phyloP scores from a whole-genome alignment of 1,140 invertebrate species.

The Hylaeus volcanicus region DNA sequence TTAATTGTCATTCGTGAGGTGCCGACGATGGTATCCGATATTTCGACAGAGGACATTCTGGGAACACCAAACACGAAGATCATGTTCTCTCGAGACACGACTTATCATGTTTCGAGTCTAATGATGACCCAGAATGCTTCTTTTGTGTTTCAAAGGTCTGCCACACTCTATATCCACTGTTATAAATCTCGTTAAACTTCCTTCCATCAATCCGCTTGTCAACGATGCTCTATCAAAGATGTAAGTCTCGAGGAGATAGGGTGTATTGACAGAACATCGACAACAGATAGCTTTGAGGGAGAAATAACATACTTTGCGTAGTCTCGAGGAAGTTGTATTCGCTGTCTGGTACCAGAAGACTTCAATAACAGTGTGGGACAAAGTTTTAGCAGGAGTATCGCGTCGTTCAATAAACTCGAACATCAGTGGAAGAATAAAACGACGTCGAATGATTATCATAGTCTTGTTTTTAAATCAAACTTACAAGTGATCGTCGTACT shows the following conservation, averaged over 20 bases:
- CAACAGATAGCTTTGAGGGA: neutral
- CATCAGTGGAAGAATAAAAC: neutral
- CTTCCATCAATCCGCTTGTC: neutral
- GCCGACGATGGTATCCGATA: too few species aligned
- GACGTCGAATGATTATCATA: too few species aligned
- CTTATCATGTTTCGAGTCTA: slow-evolving; percentile 16
- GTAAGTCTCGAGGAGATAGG: neutral
- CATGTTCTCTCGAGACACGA: neutral
- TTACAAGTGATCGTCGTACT: neutral
- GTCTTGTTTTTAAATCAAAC: neutral
- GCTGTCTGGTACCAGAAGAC: neutral
- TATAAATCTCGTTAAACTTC: slow-evolving; percentile 46
- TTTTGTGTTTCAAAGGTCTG: neutral
- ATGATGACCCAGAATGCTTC: neutral
- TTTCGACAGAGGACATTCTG: too few species aligned
- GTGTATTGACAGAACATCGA: slow-evolving; percentile 13
- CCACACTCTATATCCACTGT: neutral
- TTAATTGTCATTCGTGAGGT: too few species aligned
- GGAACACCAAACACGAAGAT: too few species aligned
- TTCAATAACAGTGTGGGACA: neutral
- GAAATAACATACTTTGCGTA: neutral
- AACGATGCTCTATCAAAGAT: neutral
- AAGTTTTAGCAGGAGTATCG: neutral
- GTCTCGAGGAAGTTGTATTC: neutral
- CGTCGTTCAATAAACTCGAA: neutral